These are phyloP conservation scores for Diorhabda elongata DNA, from an alignment of 1,140 invertebrate genomes.

Conservation along the genomic window DNA sequence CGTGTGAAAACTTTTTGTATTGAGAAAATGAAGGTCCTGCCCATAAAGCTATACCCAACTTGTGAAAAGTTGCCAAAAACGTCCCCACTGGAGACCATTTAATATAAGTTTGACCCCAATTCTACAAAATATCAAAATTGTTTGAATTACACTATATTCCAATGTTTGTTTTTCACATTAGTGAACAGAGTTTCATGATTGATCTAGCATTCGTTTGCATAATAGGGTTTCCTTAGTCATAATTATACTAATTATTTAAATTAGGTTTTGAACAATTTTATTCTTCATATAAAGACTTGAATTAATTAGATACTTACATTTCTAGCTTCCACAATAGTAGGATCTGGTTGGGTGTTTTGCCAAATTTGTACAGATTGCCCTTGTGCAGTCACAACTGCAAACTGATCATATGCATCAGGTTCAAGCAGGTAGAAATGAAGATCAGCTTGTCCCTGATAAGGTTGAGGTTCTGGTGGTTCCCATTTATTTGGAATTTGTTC, in stretches of 20 bases:
- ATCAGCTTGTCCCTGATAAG: constrained; percentile 85
- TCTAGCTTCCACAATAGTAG: constrained; percentile 76
- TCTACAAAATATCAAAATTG: constrained; percentile 50
- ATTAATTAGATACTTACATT: constrained; percentile 54
- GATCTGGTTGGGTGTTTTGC: constrained; percentile 87
- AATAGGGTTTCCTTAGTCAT: no score
- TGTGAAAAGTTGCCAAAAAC: constrained; percentile 93
- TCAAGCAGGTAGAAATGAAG: constrained; percentile 89
- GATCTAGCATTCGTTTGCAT: no score
- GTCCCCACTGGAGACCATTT: constrained; percentile 97
- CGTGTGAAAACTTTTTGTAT: constrained; percentile 87
- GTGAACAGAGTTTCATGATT: no score
- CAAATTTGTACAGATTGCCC: constrained; percentile 79
- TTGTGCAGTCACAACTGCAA: constrained; percentile 80
- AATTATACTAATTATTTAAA: no score
- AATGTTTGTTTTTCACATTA: no score
- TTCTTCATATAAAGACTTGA: no score
- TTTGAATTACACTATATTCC: neutral
- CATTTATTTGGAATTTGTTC: constrained; percentile 89
- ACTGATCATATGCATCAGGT: constrained; percentile 93
- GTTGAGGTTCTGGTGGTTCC: constrained; percentile 81
- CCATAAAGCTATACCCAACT: constrained; percentile 93
- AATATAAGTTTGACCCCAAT: constrained; percentile 93
- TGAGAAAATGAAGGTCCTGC: constrained; percentile 90
- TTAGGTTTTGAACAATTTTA: no score